A percentile compares a stretch with the other conserved stretches of the same genome.
Conservation (phyloP, 2,888 invertebrate species). For the Carcina quercana region DNA sequence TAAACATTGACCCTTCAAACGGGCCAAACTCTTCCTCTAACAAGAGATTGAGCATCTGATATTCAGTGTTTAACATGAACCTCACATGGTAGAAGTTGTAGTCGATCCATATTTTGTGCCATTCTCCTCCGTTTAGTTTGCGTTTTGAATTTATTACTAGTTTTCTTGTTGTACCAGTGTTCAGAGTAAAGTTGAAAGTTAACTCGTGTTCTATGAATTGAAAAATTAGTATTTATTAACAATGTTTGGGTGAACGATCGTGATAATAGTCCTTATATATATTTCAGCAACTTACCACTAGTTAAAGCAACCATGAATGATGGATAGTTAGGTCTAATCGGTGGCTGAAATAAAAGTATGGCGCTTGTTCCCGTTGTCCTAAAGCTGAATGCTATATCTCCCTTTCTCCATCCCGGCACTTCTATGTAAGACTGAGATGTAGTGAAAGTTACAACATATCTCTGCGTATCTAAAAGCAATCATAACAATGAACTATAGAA, state of each 20-base stretch:
- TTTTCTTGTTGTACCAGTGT: constrained; percentile 87
- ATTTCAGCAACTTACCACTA: constrained; percentile 76
- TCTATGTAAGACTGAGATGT: constrained; percentile 94
- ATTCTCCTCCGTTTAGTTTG: constrained; percentile 92
- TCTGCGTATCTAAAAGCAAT: constrained; percentile 83
- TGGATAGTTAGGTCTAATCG: constrained; percentile 90
- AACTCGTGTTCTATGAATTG: constrained; percentile 84
- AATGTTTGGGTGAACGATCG: too few relatives aligned
- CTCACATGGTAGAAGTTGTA: constrained; percentile 95
- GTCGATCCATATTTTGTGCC: constrained; percentile 98
- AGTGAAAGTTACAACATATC: constrained; percentile 95
- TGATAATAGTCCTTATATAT: too few relatives aligned
- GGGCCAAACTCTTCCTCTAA: constrained; percentile 93
- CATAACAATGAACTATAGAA: not conserved
- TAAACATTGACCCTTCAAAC: constrained; percentile 95
- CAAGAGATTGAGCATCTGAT: constrained; percentile 88
- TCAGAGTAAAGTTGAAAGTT: constrained; percentile 92
- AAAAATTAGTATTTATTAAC: not conserved
- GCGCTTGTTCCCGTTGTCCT: constrained; percentile 93
- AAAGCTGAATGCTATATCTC: constrained; percentile 94
- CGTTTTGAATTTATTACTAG: constrained; percentile 87
- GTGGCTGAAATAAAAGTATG: constrained; percentile 92
- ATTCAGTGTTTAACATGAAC: constrained; percentile 94
- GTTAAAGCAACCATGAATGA: constrained; percentile 94
- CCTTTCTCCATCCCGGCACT: constrained; percentile 94